Evolutionary conservation across 2,797 vertebrate genomes (phyloP).

Genomic region (Nothura maculosa): DNA sequence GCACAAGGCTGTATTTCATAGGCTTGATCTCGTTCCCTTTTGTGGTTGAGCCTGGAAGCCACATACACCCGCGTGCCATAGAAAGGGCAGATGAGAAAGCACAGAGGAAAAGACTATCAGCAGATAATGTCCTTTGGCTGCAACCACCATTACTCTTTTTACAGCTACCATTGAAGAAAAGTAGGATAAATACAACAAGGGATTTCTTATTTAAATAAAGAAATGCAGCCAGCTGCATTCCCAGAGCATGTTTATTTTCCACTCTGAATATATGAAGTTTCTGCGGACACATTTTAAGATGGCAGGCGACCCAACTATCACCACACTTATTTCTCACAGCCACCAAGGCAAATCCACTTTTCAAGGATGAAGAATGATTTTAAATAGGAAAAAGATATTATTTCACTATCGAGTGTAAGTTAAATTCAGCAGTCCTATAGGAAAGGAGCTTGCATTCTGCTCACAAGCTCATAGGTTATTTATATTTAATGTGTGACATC

Average conservation of each 20-base stretch:
- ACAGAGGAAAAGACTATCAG: background rate
- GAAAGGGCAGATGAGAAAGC: slow-evolving; percentile 48
- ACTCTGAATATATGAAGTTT: background rate
- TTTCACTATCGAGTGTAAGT: background rate
- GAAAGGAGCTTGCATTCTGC: slow-evolving; percentile 28
- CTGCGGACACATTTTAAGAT: background rate
- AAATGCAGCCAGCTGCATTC: background rate
- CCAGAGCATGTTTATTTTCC: background rate
- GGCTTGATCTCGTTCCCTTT: slow-evolving; percentile 40
- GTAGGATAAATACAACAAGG: background rate
- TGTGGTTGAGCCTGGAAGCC: slow-evolving; percentile 59
- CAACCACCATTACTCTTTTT: background rate
- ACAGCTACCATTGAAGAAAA: slow-evolving; percentile 23
- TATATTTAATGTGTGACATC: slow-evolving; percentile 71
- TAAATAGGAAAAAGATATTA: background rate
- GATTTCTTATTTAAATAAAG: background rate
- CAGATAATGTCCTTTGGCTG: slow-evolving; percentile 33
- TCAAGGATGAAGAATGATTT: background rate
- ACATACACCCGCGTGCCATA: slow-evolving; percentile 18
- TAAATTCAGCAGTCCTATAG: slow-evolving; percentile 40
- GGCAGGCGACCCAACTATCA: background rate
- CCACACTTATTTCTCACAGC: background rate
- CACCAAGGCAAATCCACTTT: background rate
- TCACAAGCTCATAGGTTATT: slow-evolving; percentile 56
- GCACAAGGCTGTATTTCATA: slow-evolving; percentile 49